These are phyloP conservation scores for Hyperopisus bebe DNA, from an alignment of 2,113 vertebrate species.

Conservation along the genomic window DNA sequence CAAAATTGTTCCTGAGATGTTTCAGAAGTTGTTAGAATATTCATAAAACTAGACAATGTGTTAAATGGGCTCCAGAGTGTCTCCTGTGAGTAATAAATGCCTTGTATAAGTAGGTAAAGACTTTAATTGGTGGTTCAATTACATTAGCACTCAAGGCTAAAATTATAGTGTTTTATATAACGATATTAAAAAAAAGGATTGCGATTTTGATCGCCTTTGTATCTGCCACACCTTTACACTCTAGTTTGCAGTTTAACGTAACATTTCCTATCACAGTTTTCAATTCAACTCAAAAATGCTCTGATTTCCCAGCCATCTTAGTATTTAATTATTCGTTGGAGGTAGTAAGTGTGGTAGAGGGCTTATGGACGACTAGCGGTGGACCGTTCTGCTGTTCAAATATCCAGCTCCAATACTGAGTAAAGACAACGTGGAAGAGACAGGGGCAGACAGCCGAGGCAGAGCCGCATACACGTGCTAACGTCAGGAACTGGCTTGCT, in stretches of 20 bases:
- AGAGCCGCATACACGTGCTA: background rate
- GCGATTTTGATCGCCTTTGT: background rate
- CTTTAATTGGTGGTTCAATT: background rate
- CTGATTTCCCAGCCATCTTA: background rate
- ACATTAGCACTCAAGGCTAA: background rate
- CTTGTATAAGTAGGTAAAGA: background rate
- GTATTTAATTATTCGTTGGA: background rate
- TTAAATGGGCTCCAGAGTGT: background rate
- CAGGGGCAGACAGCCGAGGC: background rate
- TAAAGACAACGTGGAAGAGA: background rate
- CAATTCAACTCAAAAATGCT: background rate
- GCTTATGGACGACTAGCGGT: background rate
- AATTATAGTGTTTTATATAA: background rate
- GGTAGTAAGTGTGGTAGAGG: background rate
- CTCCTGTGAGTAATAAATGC: conserved; percentile 5
- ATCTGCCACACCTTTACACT: background rate
- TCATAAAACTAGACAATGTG: background rate
- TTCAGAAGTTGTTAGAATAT: background rate
- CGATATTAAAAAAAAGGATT: background rate
- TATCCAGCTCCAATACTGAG: background rate
- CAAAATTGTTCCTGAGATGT: background rate
- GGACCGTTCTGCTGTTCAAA: background rate
- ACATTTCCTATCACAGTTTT: background rate
- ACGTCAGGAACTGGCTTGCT: background rate
- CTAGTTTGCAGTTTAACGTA: background rate